Percentiles rank a stretch among this genome's conserved stretches.
Conservation (phyloP, 2,888 invertebrate species). For the Callimorpha dominula region DNA sequence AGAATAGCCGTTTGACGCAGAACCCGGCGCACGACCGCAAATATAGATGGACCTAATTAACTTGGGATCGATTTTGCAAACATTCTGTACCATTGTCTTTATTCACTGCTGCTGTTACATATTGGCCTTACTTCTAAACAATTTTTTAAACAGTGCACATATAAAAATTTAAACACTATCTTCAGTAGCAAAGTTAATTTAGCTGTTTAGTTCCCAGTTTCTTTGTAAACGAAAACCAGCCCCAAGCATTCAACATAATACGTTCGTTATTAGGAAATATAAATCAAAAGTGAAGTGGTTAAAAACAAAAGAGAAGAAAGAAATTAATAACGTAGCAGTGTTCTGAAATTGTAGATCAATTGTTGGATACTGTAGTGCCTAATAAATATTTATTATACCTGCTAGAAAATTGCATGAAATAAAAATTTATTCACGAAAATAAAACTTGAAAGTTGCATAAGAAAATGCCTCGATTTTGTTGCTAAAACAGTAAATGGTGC, state of each 20-base stretch:
- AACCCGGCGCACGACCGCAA: constrained; percentile 55
- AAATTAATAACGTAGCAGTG: constrained; percentile 12
- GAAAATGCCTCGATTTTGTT: constrained; percentile 48
- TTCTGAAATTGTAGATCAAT: constrained; percentile 45
- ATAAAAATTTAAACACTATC: constrained; percentile 9
- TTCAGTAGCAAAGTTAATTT: constrained; percentile 36
- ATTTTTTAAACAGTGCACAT: constrained; percentile 14
- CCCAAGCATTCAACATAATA: constrained; percentile 40
- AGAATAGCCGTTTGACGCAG: constrained; percentile 50
- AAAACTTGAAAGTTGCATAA: constrained; percentile 43
- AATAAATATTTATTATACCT: constrained; percentile 54
- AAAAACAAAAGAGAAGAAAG: constrained; percentile 3
- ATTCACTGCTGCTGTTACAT: constrained; percentile 43
- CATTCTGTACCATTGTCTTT: constrained; percentile 47
- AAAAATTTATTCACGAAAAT: constrained; percentile 48
- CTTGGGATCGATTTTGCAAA: constrained; percentile 63
- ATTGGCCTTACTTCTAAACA: constrained; percentile 34
- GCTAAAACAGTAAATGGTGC: constrained; percentile 51
- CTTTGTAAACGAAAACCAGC: constrained; percentile 33
- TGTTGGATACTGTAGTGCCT: constrained; percentile 35
- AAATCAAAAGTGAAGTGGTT: constrained; percentile 28
- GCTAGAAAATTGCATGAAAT: constrained; percentile 41
- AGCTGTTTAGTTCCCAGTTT: constrained; percentile 32
- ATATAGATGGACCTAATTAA: constrained; percentile 71
- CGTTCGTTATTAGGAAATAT: constrained; percentile 27